Conservation (phyloP, 2,888 invertebrate genomes). For the Vanessa cardui region DNA sequence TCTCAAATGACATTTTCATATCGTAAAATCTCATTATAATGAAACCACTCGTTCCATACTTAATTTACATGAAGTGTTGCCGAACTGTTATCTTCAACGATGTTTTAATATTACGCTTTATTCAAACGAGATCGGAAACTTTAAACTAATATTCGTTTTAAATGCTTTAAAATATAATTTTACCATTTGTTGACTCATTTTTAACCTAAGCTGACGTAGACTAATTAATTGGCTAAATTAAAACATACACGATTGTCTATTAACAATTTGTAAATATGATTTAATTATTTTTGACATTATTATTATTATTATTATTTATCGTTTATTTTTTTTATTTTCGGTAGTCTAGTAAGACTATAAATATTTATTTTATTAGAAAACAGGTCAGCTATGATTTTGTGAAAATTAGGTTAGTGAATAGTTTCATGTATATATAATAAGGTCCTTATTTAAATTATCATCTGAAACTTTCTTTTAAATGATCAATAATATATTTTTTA, state of each 20-base stretch:
- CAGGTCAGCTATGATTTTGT: no score
- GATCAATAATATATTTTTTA: no score
- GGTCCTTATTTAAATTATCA: no score
- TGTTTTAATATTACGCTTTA: conserved; percentile 61
- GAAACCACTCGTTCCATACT: conserved; percentile 56
- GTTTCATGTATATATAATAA: no score
- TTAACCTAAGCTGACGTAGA: not conserved
- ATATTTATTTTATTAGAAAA: no score
- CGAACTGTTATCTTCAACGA: conserved; percentile 63
- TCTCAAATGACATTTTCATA: conserved; percentile 49
- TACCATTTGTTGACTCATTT: conserved; percentile 1
- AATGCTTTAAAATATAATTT: conserved; percentile 16
- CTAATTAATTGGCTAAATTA: not conserved
- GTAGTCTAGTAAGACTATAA: no score
- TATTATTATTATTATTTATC: no score
- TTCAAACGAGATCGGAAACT: conserved; percentile 37
- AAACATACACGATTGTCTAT: not conserved
- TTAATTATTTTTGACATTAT: not conserved
- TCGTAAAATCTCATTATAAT: conserved; percentile 59
- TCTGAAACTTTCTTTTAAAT: no score
- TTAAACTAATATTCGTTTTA: conserved; percentile 33
- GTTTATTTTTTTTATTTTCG: no score
- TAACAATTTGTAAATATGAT: not conserved
- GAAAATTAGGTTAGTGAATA: no score
- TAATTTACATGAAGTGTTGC: conserved; percentile 70